Evolutionary conservation across 2,888 invertebrate genomes (phyloP), one percentile per base, ranked within the genome.

Genomic region (Barypeithes pellucidus): DNA sequence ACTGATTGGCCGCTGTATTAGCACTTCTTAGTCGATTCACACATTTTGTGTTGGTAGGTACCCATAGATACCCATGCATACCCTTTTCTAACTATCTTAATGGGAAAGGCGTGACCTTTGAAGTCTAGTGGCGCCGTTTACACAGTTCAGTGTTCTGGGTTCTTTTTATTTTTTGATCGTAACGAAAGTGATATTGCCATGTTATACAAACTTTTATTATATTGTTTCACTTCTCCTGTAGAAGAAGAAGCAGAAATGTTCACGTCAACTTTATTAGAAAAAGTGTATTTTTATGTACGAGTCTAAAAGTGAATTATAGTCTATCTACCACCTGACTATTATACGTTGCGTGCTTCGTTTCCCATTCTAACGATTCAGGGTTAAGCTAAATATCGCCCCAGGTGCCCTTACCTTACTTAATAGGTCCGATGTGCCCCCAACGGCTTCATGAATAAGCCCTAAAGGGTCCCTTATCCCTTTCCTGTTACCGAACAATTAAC

Each of bases 401-500:
- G 22, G 50, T 24, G 47, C 50, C 24, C n/a, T 22, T 22, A 50
- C 50, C 50, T 50, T 50, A 1, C 50, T n/a, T 24, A 50, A 50
- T 50, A 50, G 50, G 50, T 24, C 22, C 16, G 50, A 50, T 50
- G 5, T 50, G 24, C 50, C 50, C 50, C 24, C 22, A n/a, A n/a
- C 22, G 50, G 50, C 16, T 50, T 50, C 16, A 24, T 24, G 50
- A 50, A 50, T 50, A 50, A 24, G 50, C 50, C 50, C n/a, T 50
- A 0, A 50, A 7, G 50, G 24, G 50, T 22, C 11, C n/a, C 7
- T 50, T n/a, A 11, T 24, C 20, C 50, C n/a, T n/a, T 50, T 24
- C 50, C 50, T 22, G 22, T 50, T n/a, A 50, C n/a, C 5, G 12
- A 50, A 50, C 22, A 50, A 50, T 50, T 50, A 50, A 18, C 20